Percentiles rank a stretch among this genome's conserved stretches.
phyloP scores from a whole-genome alignment of 2,797 vertebrate species.

The Megaceryle alcyon region DNA sequence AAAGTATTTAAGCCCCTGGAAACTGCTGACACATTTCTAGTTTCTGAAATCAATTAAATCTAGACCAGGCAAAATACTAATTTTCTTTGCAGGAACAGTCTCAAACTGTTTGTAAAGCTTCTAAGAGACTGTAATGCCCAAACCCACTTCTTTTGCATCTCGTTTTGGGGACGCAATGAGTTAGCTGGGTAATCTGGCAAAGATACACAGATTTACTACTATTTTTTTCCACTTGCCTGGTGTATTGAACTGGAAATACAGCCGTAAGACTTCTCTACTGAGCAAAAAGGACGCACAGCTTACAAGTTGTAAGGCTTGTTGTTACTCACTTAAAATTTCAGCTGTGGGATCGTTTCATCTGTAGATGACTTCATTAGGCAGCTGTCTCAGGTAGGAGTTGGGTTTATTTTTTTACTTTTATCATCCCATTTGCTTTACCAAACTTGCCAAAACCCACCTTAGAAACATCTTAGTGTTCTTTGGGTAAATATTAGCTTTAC shows the following conservation, averaged over 20 bases:
- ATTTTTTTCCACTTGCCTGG: neutral
- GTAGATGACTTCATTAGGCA: neutral
- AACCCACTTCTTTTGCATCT: neutral
- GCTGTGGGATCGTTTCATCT: neutral
- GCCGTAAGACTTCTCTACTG: neutral
- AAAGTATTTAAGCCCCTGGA: neutral
- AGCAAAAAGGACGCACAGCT: neutral
- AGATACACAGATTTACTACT: neutral
- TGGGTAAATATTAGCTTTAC: neutral
- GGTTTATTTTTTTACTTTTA: neutral
- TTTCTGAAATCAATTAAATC: neutral
- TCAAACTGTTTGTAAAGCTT: neutral
- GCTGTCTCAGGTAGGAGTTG: neutral
- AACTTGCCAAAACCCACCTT: neutral
- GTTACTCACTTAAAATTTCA: neutral
- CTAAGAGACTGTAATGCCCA: fast-evolving
- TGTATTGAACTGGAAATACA: neutral
- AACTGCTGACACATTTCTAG: neutral
- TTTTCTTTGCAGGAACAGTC: neutral
- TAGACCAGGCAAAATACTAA: neutral
- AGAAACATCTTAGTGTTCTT: neutral
- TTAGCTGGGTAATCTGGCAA: neutral
- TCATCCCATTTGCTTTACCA: neutral
- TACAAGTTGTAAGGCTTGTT: neutral
- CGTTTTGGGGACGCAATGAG: neutral